Percentiles rank a stretch among this genome's conserved stretches.
These are phyloP conservation scores for Rhadina sibilatrix DNA, from an alignment of 2,113 vertebrate species.

Conservation along the genomic window DNA sequence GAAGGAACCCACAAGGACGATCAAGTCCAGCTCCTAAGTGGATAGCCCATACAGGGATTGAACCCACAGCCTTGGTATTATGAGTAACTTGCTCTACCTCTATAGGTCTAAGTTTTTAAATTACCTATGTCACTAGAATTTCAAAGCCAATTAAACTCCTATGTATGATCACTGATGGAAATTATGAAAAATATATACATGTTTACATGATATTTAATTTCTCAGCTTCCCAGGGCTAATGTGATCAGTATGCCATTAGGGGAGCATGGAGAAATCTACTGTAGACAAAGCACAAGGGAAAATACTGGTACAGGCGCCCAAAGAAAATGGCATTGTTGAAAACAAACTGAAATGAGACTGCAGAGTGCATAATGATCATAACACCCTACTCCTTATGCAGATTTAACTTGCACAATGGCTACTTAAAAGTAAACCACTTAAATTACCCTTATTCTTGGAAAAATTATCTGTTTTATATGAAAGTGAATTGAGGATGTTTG, in stretches of 20 bases:
- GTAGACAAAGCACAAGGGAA: neutral
- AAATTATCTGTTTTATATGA: neutral
- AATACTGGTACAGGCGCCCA: neutral
- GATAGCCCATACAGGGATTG: neutral
- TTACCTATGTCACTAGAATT: neutral
- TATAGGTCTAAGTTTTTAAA: neutral
- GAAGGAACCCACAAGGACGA: neutral
- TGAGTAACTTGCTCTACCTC: neutral
- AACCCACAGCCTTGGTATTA: neutral
- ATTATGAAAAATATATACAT: neutral
- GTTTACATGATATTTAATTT: neutral
- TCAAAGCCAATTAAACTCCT: neutral
- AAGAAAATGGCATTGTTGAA: neutral
- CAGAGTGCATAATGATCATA: neutral
- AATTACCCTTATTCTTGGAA: neutral
- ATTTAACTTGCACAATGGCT: neutral
- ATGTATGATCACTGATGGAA: neutral
- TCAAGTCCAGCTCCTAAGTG: neutral
- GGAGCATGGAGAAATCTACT: neutral
- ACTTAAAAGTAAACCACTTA: neutral
- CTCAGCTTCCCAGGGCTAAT: neutral
- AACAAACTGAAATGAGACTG: conserved; percentile 4
- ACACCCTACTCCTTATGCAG: neutral
- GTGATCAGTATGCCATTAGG: neutral
- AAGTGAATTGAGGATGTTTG: neutral